Base-by-base conservation (phyloP, 2,888 invertebrate species). In the Ochropacha duplaris region DNA sequence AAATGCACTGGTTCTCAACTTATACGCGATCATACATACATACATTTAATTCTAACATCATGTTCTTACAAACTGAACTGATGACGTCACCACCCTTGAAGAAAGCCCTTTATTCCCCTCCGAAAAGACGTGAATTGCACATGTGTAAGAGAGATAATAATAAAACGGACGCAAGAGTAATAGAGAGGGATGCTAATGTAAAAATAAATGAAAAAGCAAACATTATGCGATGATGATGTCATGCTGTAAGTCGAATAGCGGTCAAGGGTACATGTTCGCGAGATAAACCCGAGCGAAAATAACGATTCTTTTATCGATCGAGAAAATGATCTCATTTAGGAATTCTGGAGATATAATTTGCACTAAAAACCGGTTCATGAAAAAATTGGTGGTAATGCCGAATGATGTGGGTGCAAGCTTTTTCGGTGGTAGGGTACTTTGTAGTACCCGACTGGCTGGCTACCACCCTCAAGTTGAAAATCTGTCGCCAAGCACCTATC, bases 161-260 rank as follows among this genome's bases (percentile, higher is more conserved):
- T 49, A 52, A 16, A 26, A 34, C 39, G 19, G 34, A 24, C 6
- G 34, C 24, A 58, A 34, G 71, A 60, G 63, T 65, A 76, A 76
- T 73, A 75, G 86, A 83, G 76, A 73, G 66, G 69, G 72, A 65
- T 62, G 50, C 49, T 55, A 62, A 74, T 68, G 83, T 81, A 78
- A 84, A 88, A 87, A 86, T 86, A 87, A 87, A 85, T 74, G 74
- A 83, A 87, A 83, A 76, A 70, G 72, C 76, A 71, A 76, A 71
- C 74, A 72, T 72, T 31, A 72, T 62, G 62, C 58, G 77, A 80
- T 58, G 77, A 80, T 91, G 91, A 91, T 91, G 90, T 91, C 90
- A 91, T 88, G 77, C 68, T 63, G 71, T 66, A 72, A 83, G 85
- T 69, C 85, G 82, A 74, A 90, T 90, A 86, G 88, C 87, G 91